These are phyloP conservation scores for Rotaria sp. DNA, from an alignment of 2,888 invertebrate genomes.

Conservation along the genomic window DNA sequence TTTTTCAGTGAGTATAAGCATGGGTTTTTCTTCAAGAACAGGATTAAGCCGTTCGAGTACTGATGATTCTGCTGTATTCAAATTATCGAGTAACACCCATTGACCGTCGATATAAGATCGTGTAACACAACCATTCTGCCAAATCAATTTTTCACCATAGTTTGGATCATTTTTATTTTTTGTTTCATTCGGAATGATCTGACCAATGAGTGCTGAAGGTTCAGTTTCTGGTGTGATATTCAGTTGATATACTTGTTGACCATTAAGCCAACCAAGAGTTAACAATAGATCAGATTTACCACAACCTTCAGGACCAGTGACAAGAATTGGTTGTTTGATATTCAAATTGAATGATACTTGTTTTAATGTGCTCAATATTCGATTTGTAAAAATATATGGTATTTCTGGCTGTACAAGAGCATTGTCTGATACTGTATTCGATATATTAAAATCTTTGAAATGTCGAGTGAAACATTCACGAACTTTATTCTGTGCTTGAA, in stretches of 20 bases:
- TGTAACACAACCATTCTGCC: background rate
- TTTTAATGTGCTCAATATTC: background rate
- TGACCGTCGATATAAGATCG: background rate
- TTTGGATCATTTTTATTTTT: background rate
- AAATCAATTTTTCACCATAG: background rate
- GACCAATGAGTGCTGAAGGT: background rate
- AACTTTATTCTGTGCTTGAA: background rate
- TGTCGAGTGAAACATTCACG: background rate
- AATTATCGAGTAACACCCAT: background rate
- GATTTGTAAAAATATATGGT: background rate
- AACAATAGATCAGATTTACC: background rate
- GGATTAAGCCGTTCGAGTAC: background rate
- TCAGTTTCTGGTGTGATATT: constrained; percentile 13
- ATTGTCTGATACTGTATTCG: too few relatives aligned
- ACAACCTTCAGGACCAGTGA: background rate
- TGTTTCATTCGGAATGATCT: background rate
- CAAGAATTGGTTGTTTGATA: background rate
- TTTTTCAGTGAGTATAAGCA: background rate
- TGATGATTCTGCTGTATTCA: background rate
- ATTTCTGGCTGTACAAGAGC: background rate
- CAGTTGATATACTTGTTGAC: background rate
- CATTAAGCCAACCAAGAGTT: background rate
- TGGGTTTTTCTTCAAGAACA: background rate
- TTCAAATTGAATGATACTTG: background rate
- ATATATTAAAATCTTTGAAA: too few relatives aligned